Percentiles rank a stretch among this genome's conserved stretches.
Evolutionary conservation across 2,797 vertebrate genomes (phyloP).

Genomic region (Macropus fuliginosus): DNA sequence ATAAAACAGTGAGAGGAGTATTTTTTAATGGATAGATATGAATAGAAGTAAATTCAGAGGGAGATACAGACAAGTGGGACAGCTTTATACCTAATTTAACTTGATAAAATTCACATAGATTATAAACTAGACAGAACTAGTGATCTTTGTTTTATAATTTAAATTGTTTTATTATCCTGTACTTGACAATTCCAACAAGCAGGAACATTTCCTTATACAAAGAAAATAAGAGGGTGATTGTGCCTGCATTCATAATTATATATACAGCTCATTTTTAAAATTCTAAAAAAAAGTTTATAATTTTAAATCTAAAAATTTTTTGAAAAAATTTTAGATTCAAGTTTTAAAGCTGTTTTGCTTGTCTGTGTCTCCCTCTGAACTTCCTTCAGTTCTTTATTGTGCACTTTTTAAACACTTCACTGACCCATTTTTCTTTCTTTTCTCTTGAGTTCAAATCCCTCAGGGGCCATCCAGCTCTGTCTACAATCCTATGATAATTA

Average conservation of each 20-base stretch:
- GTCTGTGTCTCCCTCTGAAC: not conserved
- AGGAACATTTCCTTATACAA: not conserved
- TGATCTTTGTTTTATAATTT: not conserved
- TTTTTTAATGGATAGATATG: not conserved
- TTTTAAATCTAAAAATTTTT: not conserved
- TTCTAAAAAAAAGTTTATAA: not conserved
- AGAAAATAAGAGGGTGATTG: not conserved
- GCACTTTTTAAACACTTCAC: not conserved
- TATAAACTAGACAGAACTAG: not conserved
- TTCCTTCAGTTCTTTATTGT: not conserved
- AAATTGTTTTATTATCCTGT: not conserved
- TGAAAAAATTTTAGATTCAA: not conserved
- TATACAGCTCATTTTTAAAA: not conserved
- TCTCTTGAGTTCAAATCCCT: not conserved
- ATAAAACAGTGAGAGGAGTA: not conserved
- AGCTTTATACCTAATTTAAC: not conserved
- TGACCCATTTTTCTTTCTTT: not conserved
- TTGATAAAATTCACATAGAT: not conserved
- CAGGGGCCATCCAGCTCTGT: not conserved
- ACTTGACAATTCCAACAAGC: not conserved
- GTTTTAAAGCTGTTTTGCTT: not conserved
- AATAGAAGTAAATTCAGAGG: not conserved
- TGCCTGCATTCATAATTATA: not conserved
- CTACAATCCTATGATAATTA: not conserved
- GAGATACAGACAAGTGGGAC: not conserved